A percentile compares a stretch with the other conserved stretches of the same genome.
Evolutionary conservation across 2,888 invertebrate genomes (phyloP).

Genomic region (Scaptomyza parva): DNA sequence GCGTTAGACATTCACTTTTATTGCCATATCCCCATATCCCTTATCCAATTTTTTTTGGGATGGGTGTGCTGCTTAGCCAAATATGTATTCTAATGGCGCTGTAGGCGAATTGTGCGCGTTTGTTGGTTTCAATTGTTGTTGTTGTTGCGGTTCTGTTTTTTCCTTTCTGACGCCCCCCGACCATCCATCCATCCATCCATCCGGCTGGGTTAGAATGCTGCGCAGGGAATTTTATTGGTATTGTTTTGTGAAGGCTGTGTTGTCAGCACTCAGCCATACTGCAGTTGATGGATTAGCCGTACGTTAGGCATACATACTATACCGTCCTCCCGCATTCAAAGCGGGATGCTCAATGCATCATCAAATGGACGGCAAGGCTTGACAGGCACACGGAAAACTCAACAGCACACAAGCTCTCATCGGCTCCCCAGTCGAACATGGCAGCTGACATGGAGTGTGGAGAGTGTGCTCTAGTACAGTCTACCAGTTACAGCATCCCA

Average conservation of each 20-base stretch:
- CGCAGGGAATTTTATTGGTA: conserved; percentile 66
- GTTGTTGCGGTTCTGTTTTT: conserved; percentile 22
- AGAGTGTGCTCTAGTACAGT: neutral
- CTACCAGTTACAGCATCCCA: neutral
- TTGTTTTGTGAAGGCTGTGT: conserved; percentile 40
- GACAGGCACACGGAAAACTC: conserved; percentile 27
- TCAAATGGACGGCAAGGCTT: conserved; percentile 37
- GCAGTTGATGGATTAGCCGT: conserved; percentile 69
- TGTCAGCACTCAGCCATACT: conserved; percentile 45
- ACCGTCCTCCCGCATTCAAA: neutral
- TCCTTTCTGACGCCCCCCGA: neutral
- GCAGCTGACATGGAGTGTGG: conserved; percentile 29
- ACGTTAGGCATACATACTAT: conserved; percentile 42
- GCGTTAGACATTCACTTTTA: conserved; percentile 42
- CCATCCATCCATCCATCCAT: too few relatives aligned
- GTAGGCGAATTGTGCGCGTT: conserved; percentile 18
- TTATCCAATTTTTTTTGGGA: conserved; percentile 1
- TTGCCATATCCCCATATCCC: too few relatives aligned
- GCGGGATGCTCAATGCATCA: conserved; percentile 48
- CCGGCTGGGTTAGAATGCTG: conserved; percentile 17
- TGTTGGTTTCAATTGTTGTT: conserved; percentile 6
- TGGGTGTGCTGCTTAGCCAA: conserved; percentile 33
- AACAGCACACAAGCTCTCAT: conserved; percentile 2
- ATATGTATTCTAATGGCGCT: conserved; percentile 60
- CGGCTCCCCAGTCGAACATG: conserved; percentile 11